Evolutionary conservation across 2,888 invertebrate genomes (phyloP).

Genomic region (Scaptomyza reducta): DNA sequence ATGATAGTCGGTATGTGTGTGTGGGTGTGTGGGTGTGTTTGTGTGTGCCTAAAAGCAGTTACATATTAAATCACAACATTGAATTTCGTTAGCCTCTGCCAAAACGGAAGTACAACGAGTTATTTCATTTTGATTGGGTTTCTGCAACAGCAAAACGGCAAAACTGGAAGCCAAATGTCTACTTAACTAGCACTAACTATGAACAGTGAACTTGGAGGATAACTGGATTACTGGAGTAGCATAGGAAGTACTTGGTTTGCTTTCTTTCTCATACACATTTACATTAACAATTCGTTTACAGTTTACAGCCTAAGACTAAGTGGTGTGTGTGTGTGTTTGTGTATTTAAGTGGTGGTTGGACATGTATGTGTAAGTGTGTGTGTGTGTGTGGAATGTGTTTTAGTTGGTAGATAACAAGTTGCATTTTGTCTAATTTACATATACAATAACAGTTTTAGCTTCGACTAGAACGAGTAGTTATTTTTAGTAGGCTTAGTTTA

Average conservation of each 20-base stretch:
- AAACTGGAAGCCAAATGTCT: slow-evolving; percentile 49
- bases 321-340: slow-evolving; percentile 34
- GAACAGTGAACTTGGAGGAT: slow-evolving; percentile 48
- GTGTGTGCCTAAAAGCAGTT: slow-evolving; percentile 69
- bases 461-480: slow-evolving; percentile 29
- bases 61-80: slow-evolving; percentile 73
- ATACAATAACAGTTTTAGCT: slow-evolving; percentile 70
- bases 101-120: slow-evolving; percentile 55
- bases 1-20: slow-evolving; percentile 10
- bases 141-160: slow-evolving; percentile 26
- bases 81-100: slow-evolving; percentile 57
- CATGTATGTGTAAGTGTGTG: slow-evolving; percentile 15
- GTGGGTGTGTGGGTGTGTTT: slow-evolving; percentile 30
- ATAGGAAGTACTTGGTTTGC: slow-evolving; percentile 57
- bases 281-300: slow-evolving; percentile 57
- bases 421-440: slow-evolving; percentile 71
- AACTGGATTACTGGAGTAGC: slow-evolving; percentile 30
- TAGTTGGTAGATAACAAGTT: slow-evolving; percentile 70
- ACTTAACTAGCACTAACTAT: slow-evolving; percentile 42
- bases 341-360: slow-evolving; percentile 21
- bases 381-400: slow-evolving; percentile 37
- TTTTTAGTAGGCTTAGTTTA: slow-evolving; percentile 55
- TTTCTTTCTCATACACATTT: slow-evolving; percentile 55
- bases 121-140: slow-evolving; percentile 25
- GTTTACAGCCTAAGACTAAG: slow-evolving; percentile 59